Evolutionary conservation across 2,888 invertebrate genomes (phyloP).

Genomic region (Pyrrhosoma nymphula): DNA sequence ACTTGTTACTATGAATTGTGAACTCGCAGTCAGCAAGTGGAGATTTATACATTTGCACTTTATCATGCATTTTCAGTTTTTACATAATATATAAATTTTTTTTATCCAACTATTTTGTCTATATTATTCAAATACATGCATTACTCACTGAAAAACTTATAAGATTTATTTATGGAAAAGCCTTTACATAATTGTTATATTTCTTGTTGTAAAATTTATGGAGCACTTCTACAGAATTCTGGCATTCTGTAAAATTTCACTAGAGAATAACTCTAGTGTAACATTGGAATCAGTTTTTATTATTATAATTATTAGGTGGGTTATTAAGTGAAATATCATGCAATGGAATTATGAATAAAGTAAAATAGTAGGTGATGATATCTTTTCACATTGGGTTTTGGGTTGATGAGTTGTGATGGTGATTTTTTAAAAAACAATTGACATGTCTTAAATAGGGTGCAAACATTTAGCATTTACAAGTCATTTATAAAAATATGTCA

Average conservation of each 20-base stretch:
- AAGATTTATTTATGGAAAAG: constrained; percentile 51
- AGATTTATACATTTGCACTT: constrained; percentile 3
- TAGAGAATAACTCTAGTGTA: constrained; percentile 20
- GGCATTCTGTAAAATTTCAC: constrained; percentile 15
- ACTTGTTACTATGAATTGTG: not conserved
- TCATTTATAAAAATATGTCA: constrained; percentile 65
- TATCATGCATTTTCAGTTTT: constrained; percentile 19
- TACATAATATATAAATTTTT: constrained; percentile 1
- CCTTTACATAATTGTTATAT: constrained; percentile 40
- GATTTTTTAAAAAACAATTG: constrained; percentile 40
- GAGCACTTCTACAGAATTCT: constrained; percentile 2
- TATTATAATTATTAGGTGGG: not conserved
- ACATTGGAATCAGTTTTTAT: constrained; percentile 14
- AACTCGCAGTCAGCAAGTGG: not conserved
- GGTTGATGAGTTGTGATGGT: constrained; percentile 41
- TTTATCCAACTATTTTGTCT: not conserved
- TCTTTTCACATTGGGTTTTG: constrained; percentile 24
- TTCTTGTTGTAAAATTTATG: not conserved
- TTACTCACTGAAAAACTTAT: not conserved
- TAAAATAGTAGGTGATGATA: constrained; percentile 32
- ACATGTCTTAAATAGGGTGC: constrained; percentile 51
- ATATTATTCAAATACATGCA: constrained; percentile 43
- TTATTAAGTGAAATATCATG: constrained; percentile 46
- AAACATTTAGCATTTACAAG: constrained; percentile 64
- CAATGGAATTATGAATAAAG: constrained; percentile 32